These are phyloP conservation scores for Priocnemis perturbator DNA, from an alignment of 2,888 invertebrate genomes.

Conservation along the genomic window DNA sequence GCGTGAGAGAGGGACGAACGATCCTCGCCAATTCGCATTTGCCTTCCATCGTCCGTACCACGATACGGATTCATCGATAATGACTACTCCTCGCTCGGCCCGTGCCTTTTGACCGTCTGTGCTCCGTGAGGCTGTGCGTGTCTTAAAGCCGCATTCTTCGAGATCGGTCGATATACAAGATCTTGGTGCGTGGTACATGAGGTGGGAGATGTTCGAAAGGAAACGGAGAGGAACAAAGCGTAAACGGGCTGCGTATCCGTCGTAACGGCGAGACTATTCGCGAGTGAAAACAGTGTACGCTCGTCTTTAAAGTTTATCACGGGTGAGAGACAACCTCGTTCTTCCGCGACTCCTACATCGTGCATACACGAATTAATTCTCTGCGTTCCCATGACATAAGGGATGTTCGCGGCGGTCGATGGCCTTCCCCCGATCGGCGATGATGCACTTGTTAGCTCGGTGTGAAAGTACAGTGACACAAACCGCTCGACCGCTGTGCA, in stretches of 20 bases:
- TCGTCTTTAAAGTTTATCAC: conserved; percentile 49
- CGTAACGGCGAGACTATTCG: conserved; percentile 10
- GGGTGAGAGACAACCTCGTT: conserved; percentile 27
- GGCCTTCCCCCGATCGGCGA: conserved; percentile 33
- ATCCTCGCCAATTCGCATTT: background rate
- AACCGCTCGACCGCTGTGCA: conserved; percentile 9
- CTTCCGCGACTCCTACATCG: background rate
- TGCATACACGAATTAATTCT: background rate
- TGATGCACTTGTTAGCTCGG: conserved; percentile 25
- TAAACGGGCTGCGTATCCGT: background rate
- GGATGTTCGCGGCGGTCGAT: conserved; percentile 43
- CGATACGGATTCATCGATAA: too few relatives aligned
- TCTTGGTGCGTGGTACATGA: too few relatives aligned
- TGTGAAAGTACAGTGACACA: conserved; percentile 29
- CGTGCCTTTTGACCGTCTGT: too few relatives aligned
- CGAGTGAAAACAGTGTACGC: conserved; percentile 37
- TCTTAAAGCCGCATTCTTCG: too few relatives aligned
- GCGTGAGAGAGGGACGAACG: background rate
- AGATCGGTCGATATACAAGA: too few relatives aligned
- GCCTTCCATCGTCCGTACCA: background rate
- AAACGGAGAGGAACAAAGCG: background rate
- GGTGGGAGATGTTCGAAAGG: background rate
- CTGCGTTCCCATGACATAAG: conserved; percentile 12
- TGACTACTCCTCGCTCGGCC: too few relatives aligned
- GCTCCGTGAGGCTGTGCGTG: too few relatives aligned